A percentile compares a stretch with the other conserved stretches of the same genome.
phyloP scores from a whole-genome alignment of 2,888 invertebrate species.

The Neocrepidodera transversa region DNA sequence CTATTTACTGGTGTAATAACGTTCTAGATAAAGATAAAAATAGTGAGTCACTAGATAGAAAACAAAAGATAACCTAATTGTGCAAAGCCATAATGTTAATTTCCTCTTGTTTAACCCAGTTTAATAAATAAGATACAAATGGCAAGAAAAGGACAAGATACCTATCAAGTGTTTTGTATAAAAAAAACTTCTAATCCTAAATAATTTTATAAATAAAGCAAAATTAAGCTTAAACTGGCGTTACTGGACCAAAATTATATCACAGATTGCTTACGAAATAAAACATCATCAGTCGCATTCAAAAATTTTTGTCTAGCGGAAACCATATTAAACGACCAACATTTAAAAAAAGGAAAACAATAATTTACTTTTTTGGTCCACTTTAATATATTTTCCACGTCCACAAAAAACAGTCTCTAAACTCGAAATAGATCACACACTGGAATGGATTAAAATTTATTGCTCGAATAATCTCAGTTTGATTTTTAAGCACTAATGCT shows the following conservation, averaged over 20 bases:
- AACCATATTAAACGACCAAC: neutral
- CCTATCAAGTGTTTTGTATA: too few relatives aligned
- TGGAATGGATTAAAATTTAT: slow-evolving; percentile 61
- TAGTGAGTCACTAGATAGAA: slow-evolving; percentile 14
- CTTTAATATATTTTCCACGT: neutral
- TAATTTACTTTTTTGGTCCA: slow-evolving; percentile 3
- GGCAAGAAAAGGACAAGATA: too few relatives aligned
- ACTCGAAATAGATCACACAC: slow-evolving; percentile 58
- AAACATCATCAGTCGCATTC: slow-evolving; percentile 23
- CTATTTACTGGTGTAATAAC: slow-evolving; percentile 6
- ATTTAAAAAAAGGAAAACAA: neutral
- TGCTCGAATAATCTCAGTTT: slow-evolving; percentile 44
- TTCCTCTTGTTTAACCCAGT: too few relatives aligned
- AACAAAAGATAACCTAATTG: slow-evolving; percentile 12
- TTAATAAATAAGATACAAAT: too few relatives aligned
- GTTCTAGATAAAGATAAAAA: slow-evolving; percentile 9
- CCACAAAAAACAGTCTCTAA: slow-evolving; percentile 55
- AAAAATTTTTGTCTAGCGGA: neutral
- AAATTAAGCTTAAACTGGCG: too few relatives aligned
- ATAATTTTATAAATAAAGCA: too few relatives aligned
- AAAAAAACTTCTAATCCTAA: too few relatives aligned
- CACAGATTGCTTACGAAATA: slow-evolving; percentile 44
- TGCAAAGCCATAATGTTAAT: neutral
- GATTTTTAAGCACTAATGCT: slow-evolving; percentile 52
- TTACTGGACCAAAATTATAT: too few relatives aligned